Base-by-base conservation (phyloP, 1,140 invertebrate genomes). In the Maconellicoccus hirsutus region DNA sequence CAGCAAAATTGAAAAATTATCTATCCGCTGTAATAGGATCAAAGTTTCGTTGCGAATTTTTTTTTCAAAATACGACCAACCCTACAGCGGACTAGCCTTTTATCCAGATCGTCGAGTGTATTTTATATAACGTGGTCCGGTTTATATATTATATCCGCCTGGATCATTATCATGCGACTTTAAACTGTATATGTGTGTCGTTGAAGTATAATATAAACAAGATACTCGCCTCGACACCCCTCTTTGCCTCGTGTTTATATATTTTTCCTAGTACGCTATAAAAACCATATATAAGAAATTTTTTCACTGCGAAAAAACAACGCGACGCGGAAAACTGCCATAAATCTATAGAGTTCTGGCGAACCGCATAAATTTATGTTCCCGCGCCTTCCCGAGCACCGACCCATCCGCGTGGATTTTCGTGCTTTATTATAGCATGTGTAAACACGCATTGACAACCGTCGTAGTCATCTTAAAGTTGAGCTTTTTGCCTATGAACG, bases 361-460 rank as follows among this genome's bases (percentile, higher is more conserved):
- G 10, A 52, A 66, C 61, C 61, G 21, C 61, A 66, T 66, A 66
- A 66, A 66, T 66, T 66, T 66, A 66, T 66, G 16, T 59, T 59
- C 6, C n/a, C 21, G 52, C n/a, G n/a, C n/a, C n/a, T n/a, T n/a
- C n/a, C n/a, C n/a, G n/a, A n/a, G n/a, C n/a, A n/a, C n/a, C n/a
- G n/a, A n/a, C n/a, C n/a, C n/a, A n/a, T n/a, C n/a, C n/a, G n/a
- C n/a, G n/a, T n/a, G n/a, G n/a, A n/a, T 16, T n/a, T 6, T 22
- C 16, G 52, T 59, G 3, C 4, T 22, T 19, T 59, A 59, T 22
- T n/a, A 22, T 59, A 59, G 4, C 16, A 16, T 59, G 52, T 22
- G 21, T 59, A 59, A 59, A 59, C 29, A 33, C 29, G 29, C 29
- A 33, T 33, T 33, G 29, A 33, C 29, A 12, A 33, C 12, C 4